Evolutionary conservation across 2,888 invertebrate species (phyloP).

Genomic region (Chironomus riparius): DNA sequence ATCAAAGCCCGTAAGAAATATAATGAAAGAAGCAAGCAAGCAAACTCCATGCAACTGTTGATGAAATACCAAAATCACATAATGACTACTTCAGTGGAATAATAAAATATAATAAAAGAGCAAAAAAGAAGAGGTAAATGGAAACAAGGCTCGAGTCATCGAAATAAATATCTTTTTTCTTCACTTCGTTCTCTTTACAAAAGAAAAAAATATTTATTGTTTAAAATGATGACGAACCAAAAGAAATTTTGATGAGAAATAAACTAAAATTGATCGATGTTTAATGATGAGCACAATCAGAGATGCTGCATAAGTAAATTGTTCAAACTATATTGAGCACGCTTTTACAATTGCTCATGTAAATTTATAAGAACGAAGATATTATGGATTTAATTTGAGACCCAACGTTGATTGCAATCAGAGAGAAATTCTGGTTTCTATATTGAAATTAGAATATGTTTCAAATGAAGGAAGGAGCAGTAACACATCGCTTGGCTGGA

Average conservation of each 20-base stretch:
- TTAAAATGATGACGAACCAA: slow-evolving; percentile 12
- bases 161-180: slow-evolving; percentile 25
- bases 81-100: slow-evolving; percentile 27
- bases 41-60: slow-evolving; percentile 9
- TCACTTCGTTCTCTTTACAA: background rate
- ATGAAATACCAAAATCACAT: slow-evolving; percentile 26
- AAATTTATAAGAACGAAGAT: no score
- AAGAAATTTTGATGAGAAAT: background rate
- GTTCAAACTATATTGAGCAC: background rate
- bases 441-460: no score
- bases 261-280: no score
- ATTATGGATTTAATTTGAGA: no score
- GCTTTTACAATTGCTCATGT: no score
- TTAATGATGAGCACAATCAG: background rate
- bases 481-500: no score
- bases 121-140: slow-evolving; percentile 10
- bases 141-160: slow-evolving; percentile 19
- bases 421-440: background rate
- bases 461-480: no score
- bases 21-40: background rate
- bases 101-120: slow-evolving; percentile 12
- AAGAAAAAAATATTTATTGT: background rate
- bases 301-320: background rate
- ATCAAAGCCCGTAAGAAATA: background rate
- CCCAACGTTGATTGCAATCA: background rate